Evolutionary conservation across 2,888 invertebrate genomes (phyloP), one percentile per base, ranked within the genome.

Genomic region (Apodemia mormo): DNA sequence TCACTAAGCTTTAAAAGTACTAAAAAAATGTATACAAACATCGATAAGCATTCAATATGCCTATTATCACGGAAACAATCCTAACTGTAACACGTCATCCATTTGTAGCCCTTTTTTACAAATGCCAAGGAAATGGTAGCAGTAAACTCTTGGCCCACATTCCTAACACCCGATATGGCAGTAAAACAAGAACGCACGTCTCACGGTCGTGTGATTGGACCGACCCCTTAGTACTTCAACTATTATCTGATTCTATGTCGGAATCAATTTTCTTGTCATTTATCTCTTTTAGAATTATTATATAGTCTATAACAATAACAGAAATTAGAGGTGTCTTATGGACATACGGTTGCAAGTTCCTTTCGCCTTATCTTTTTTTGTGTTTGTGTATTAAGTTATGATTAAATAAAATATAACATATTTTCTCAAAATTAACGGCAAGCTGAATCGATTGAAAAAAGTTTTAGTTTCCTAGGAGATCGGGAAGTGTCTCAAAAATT

Each of bases 111-210:
- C 33, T 68, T 33, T 22, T 40, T 64, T 52, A n/a, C 14, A 54
- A 37, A 43, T 68, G 40, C 58, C 22, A 70, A 73, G 76, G 70
- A 84, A 78, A 84, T 82, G 75, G 85, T 86, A 86, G 85, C 85
- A 85, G 85, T 64, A 84, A 86, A 85, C 85, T 87, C 87, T 49
- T 64, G 90, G 87, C 89, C 90, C 80, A 91, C 89, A 92, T 92
- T 87, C 89, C 82, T 79, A 79, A 75, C 77, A 79, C 91, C 89
- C 79, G 83, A 92, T 92, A 92, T 88, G 92, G 92, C 80, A 14
- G 29, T 61, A 61, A 33, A 33, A 14, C 61, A 61, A 61, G 61
- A 84, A 81, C 82, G 81, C 79, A 79, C 78, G 85, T 61, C 87
- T 87, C 88, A 85, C 85, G 85, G 87, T 82, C 82, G 81, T 80